Base-by-base conservation (phyloP, 2,797 vertebrate genomes). In the Arremon brunneinucha region DNA sequence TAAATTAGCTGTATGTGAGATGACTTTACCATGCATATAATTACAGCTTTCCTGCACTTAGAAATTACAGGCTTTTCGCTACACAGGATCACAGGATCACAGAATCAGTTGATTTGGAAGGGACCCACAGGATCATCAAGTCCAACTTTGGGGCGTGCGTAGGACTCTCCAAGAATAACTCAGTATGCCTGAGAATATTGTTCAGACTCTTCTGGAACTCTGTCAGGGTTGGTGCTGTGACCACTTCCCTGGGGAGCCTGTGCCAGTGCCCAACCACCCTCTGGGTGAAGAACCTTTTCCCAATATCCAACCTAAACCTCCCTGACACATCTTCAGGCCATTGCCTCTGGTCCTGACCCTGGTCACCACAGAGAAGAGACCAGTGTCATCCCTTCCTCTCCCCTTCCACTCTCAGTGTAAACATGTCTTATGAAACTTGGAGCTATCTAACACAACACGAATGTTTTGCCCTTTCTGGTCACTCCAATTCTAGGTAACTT, bases 261-360 rank as follows among this genome's bases (percentile, higher is more conserved):
- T 4, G 4, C 35, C 44, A 67, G 27, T 50, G 12, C 4, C 37
- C 62, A 67, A 0, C 1, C 27, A 50, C 15, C 4, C 9, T 2
- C 27, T 44, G 23, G 1, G 6, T 0, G 27, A 59, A 37, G 4
- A 37, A n/a, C 1, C 1, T 15, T 67, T 44, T 6, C 15, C 53
- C 20, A 0, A 20, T 27, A 1, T 11, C 15, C 46, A 44, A 1
- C 10, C 19, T 37, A 59, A 68, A 28, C 53, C 27, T 20, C 37
- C 8, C 23, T 14, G 39, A 24, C 15, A 28, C 12, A n/a, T 0
- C 12, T 28, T n/a, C 28, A 52, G 19, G 12, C 39, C 15, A 1
- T 37, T 67, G 1, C 22, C n/a, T 59, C 7, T 0, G 3, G 15
- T 39, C 11, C 28, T 46, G 13, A 2, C 27, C 15, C 12, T 37